Evolutionary conservation across 2,797 vertebrate species (phyloP).

Genomic region (Coendou prehensilis): DNA sequence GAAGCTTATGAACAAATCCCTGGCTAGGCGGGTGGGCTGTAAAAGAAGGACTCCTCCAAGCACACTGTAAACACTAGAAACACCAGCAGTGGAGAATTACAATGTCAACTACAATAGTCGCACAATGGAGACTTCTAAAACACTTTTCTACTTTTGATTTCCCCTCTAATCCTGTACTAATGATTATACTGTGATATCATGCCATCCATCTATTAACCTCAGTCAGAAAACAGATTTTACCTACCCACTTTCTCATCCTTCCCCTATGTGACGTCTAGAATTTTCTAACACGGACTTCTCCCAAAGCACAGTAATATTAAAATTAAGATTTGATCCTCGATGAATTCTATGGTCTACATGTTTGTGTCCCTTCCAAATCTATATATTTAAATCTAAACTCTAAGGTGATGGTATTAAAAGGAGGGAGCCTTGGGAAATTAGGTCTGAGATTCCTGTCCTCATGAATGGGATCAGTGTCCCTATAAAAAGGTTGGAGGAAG

Average conservation of each 20-base stretch:
- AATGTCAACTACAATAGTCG: neutral
- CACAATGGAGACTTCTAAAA: neutral
- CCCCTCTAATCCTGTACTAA: neutral
- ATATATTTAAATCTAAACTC: neutral
- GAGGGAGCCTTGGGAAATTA: neutral
- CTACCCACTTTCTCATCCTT: neutral
- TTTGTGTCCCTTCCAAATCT: neutral
- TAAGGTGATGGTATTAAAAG: neutral
- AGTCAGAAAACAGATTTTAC: neutral
- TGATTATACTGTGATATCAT: neutral
- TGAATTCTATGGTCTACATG: neutral
- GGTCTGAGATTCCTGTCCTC: neutral
- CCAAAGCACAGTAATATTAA: neutral
- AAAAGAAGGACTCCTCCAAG: neutral
- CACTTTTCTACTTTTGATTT: constrained; percentile 1
- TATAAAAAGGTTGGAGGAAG: neutral
- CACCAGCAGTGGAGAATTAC: neutral
- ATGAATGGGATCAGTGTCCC: neutral
- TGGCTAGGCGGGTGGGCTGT: neutral
- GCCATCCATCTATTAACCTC: neutral
- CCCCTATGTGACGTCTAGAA: neutral
- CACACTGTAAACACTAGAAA: neutral
- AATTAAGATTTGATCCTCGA: neutral
- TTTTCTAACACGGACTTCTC: neutral
- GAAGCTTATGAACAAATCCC: neutral